Evolutionary conservation across 1,140 invertebrate genomes (phyloP), one percentile per base, ranked within the genome.

Genomic region (Drosophila persimilis): DNA sequence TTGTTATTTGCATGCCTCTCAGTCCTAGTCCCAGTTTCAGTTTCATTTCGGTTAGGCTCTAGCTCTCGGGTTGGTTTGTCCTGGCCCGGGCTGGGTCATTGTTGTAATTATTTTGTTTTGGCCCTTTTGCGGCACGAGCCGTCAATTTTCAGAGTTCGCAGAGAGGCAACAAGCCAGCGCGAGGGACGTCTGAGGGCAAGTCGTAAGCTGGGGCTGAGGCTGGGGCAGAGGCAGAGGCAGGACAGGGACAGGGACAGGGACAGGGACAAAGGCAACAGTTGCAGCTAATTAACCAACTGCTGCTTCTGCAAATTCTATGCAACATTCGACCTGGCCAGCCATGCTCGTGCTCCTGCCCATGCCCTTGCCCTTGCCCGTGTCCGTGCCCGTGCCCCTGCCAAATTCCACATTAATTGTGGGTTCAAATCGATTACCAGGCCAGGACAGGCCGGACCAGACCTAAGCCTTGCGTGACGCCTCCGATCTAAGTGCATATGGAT

Each of bases 211-310:
- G 35, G 35, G 35, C 35, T 39, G 11, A 3, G 26, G 39, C 66
- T 47, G 35, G 1, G 35, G 9, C 35, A 3, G 35, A 2, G 31
- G 8, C 31, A 35, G 24, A 17, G 17, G 17, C 17, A 17, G 35
- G 22, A 41, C 29, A 41, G n/a, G 39, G 64, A 57, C 70, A 86
- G 26, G 43, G 64, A 57, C 70, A 86, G 26, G 43, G 35, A 41
- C 65, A 54, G 24, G 44, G 17, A 41, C 31, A 43, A 15, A 44
- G 65, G 63, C 70, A 86, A 86, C 83, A 86, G 83, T 86, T 86
- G 83, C 83, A 86, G 66, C 78, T 86, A 86, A 86, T 86, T 86
- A 88, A 51, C 83, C 83, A 86, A 86, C 81, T 85, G 81, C 73
- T 75, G 69, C 62, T 76, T 61, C 65, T 69, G 77, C 61, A 52